Percentiles rank a stretch among this genome's conserved stretches.
Evolutionary conservation across 2,797 vertebrate genomes (phyloP).

Genomic region (Argentina silus): DNA sequence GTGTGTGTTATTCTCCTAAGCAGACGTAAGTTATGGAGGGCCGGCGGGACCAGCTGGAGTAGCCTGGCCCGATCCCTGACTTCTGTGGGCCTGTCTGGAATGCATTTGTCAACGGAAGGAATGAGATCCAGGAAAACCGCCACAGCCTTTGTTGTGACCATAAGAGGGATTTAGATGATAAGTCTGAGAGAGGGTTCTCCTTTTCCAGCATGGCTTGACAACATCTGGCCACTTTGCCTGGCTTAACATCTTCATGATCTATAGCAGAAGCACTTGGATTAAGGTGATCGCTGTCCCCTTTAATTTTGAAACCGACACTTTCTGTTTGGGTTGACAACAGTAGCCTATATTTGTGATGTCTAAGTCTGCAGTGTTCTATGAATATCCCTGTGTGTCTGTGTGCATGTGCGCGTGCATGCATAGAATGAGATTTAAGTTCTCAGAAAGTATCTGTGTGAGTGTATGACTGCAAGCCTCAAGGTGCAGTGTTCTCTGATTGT

Average conservation of each 20-base stretch:
- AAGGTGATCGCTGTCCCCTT: not conserved
- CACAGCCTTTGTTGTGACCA: slow-evolving; percentile 14
- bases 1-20: slow-evolving; percentile 1
- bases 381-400: slow-evolving; percentile 6
- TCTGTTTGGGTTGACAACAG: not conserved
- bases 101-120: slow-evolving; percentile 19
- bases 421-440: not conserved
- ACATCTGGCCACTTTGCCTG: not conserved
- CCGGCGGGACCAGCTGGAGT: slow-evolving; percentile 11
- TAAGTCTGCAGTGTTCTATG: not conserved
- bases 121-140: not conserved
- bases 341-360: not conserved
- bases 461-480: not conserved
- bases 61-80: slow-evolving; percentile 8
- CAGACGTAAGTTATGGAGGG: not conserved
- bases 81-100: slow-evolving; percentile 12
- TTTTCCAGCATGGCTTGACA: slow-evolving; percentile 3
- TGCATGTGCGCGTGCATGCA: not conserved
- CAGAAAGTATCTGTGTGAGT: not conserved
- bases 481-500: slow-evolving; percentile 4
- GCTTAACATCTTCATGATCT: not conserved
- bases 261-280: not conserved
- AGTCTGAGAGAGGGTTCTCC: not conserved
- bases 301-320: not conserved
- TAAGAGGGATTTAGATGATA: not conserved